Evolutionary conservation across 2,797 vertebrate species (phyloP).

Genomic region (Heliangelus exortis): DNA sequence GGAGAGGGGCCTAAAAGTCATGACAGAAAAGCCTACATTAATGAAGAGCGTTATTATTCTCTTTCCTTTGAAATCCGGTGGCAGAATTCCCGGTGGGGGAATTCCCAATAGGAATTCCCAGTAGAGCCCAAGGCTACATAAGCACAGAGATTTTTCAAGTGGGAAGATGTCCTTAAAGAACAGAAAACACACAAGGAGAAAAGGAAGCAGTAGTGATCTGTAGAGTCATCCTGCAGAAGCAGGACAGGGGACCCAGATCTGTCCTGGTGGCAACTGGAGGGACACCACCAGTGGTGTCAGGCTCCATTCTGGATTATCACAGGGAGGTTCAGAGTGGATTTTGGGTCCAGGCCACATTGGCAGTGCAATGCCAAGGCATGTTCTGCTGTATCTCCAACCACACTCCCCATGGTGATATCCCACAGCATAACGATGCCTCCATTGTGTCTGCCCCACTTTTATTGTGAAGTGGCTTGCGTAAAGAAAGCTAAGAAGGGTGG

Average conservation of each 20-base stretch:
- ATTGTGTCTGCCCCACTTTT: conserved; percentile 37
- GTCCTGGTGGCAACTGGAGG: background rate
- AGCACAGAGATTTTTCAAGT: background rate
- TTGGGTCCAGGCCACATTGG: background rate
- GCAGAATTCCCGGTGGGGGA: conserved; percentile 63
- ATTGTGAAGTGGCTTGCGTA: conserved; percentile 34
- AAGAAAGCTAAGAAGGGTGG: conserved; percentile 3
- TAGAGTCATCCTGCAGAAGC: background rate
- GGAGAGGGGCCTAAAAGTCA: conserved; percentile 41
- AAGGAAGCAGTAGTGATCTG: background rate
- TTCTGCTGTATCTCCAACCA: background rate
- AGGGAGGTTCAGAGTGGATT: background rate
- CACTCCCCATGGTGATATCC: background rate
- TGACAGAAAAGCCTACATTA: conserved; percentile 45
- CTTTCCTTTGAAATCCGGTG: conserved; percentile 48
- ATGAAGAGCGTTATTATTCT: conserved; percentile 50
- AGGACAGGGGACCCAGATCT: background rate
- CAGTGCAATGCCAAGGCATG: background rate
- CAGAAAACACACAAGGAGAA: background rate
- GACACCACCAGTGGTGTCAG: background rate
- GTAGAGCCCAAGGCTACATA: background rate
- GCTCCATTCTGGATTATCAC: background rate
- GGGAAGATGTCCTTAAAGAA: background rate
- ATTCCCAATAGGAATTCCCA: conserved; percentile 64
- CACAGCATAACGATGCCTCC: background rate